Base-by-base conservation (phyloP, 2,797 vertebrate genomes). In the Scleropages formosus region DNA sequence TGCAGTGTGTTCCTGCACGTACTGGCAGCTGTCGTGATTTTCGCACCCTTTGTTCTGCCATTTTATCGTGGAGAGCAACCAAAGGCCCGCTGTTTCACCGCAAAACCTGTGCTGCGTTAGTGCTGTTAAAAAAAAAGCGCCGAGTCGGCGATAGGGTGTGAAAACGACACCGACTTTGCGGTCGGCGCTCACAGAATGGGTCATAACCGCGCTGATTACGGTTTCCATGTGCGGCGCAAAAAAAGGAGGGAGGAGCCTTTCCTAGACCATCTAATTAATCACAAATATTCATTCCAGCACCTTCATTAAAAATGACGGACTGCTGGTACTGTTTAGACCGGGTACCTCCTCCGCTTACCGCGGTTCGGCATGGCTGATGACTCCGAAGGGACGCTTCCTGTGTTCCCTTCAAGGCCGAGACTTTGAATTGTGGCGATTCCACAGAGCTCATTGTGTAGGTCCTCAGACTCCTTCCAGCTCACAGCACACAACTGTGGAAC, bases 71-170 rank as follows among this genome's bases (percentile, higher is more conserved):
- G 61, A 75, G 76, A 73, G 75, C 67, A 49, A 79, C 73, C 4
- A 22, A 79, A 74, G 78, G 80, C 73, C 75, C 72, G 16, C 71
- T 84, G 81, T 75, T 73, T 78, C 66, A 63, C 66, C 65, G 46
- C 70, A 64, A 74, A 82, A 83, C 82, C 85, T 85, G 86, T 77
- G 22, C 78, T 82, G 74, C 72, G 86, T 89, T 87, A 85, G 82
- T 49, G 65, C 82, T 85, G 77, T 84, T 90, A 91, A 92, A 90
- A 89, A 7, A 86, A 65, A 88, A 78, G 73, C 80, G 90, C 87
- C 85, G 78, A 26, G 74, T 80, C 82, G 62, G 81, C 82, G 82
- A 78, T 82, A 80, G 80, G 78, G 78, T 83, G 82, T 2, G 65
- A 75, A 81, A 84, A 86, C 82, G 80, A 80, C 81, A 88, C 83